Evolutionary conservation across 92 coral and sea anemone genomes (phyloP).

Genomic region (Palythoa caribaeorum): DNA sequence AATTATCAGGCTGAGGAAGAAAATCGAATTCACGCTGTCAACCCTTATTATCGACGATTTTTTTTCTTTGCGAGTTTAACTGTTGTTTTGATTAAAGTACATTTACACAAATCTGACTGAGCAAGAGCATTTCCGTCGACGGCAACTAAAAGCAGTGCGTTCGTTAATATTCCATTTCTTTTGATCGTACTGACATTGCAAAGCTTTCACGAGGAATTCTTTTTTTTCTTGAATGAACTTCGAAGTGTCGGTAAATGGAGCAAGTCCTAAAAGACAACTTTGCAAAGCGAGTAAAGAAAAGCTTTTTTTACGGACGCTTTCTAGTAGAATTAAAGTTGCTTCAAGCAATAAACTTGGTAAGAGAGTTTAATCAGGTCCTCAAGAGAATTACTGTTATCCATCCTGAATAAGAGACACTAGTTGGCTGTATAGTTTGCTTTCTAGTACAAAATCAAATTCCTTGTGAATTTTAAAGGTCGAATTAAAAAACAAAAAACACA

Average conservation of each 20-base stretch:
- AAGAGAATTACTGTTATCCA: too few relatives aligned
- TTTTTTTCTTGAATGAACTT: background rate
- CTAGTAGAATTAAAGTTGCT: too few relatives aligned
- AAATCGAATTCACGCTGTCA: background rate
- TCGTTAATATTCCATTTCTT: background rate
- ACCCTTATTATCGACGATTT: background rate
- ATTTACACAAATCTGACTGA: background rate
- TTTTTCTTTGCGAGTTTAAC: too few relatives aligned
- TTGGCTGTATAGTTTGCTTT: too few relatives aligned
- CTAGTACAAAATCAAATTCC: too few relatives aligned
- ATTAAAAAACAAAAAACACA: background rate
- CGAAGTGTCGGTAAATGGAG: background rate
- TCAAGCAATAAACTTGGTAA: too few relatives aligned
- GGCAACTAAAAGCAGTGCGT: background rate
- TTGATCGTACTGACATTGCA: background rate
- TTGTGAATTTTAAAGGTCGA: background rate
- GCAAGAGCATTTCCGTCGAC: background rate
- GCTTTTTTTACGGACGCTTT: too few relatives aligned
- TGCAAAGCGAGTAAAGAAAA: too few relatives aligned
- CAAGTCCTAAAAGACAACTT: background rate
- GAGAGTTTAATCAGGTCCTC: too few relatives aligned
- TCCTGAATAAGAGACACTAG: too few relatives aligned
- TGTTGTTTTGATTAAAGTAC: background rate
- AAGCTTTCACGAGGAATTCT: background rate
- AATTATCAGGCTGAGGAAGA: background rate